Percentiles rank a stretch among this genome's conserved stretches.
These are phyloP conservation scores for Aphrocallistes beatrix DNA, from an alignment of 37 sponge, comb jelly and placozoan species.

Conservation along the genomic window DNA sequence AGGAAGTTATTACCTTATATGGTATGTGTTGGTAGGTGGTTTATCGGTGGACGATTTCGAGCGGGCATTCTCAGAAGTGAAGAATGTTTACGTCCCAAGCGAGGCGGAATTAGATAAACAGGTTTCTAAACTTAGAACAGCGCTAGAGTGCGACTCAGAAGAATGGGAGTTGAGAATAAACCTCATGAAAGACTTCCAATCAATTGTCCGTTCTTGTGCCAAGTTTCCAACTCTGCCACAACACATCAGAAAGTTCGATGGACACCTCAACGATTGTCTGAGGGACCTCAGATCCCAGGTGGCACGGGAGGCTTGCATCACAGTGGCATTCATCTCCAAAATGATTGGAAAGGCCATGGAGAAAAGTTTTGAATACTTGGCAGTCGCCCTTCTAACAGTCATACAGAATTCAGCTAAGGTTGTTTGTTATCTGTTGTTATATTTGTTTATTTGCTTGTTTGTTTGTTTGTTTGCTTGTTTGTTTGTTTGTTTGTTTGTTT, in stretches of 20 bases:
- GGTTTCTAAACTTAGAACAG: not conserved
- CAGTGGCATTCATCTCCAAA: not conserved
- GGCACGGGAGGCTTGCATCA: not conserved
- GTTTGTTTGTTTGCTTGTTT: not conserved
- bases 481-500: not conserved
- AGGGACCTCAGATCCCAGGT: not conserved
- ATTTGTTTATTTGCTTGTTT: not conserved
- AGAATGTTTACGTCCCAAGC: not conserved
- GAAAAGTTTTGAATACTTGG: not conserved
- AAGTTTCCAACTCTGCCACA: not conserved
- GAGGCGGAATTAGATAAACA: not conserved
- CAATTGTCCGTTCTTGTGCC: not conserved
- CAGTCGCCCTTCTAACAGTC: not conserved
- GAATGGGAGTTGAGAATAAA: not conserved
- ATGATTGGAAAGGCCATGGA: not conserved
- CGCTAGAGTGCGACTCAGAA: not conserved
- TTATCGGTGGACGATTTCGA: not conserved
- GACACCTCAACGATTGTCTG: not conserved
- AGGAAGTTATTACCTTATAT: too few species aligned
- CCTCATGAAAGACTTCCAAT: not conserved
- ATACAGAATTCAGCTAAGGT: slow-evolving; percentile 15
- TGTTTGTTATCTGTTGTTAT: not conserved
- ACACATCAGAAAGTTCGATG: not conserved
- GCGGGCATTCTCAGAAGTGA: not conserved
- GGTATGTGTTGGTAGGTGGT: not conserved